Conservation (phyloP, 2,888 invertebrate species). For the Drosophila bunnanda region DNA sequence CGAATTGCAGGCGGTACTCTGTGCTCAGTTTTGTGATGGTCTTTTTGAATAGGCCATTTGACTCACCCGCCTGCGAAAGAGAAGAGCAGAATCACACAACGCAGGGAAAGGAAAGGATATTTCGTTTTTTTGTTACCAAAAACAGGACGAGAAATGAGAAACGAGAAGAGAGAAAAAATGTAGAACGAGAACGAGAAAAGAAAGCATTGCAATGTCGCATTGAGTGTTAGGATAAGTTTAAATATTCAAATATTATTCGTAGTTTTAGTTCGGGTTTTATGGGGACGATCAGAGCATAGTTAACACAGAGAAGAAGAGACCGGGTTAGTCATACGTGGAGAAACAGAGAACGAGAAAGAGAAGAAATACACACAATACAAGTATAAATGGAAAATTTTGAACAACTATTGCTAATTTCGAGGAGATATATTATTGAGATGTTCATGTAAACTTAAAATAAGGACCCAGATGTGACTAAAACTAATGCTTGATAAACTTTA, state of each 20-base stretch:
- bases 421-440: not conserved
- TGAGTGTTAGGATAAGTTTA: conserved; percentile 49
- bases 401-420: conserved; percentile 45
- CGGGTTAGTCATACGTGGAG: conserved; percentile 56
- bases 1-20: conserved; percentile 95
- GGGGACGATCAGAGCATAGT: conserved; percentile 59
- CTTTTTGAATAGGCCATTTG: conserved; percentile 89
- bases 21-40: conserved; percentile 91
- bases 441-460: not conserved
- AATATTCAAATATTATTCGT: conserved; percentile 43
- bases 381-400: conserved; percentile 81
- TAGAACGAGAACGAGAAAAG: conserved; percentile 49
- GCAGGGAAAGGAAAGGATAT: conserved; percentile 41
- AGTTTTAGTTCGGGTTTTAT: conserved; percentile 21
- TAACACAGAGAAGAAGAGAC: conserved; percentile 51
- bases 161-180: conserved; percentile 45
- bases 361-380: conserved; percentile 82
- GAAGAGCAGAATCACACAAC: conserved; percentile 74
- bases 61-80: conserved; percentile 86
- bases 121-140: conserved; percentile 1
- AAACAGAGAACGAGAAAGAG: conserved; percentile 54
- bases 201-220: conserved; percentile 63
- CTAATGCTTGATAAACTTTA: no score
- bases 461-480: not conserved
- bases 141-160: conserved; percentile 31